These are phyloP conservation scores for Zalophus californianus DNA, from an alignment of 2,797 vertebrate genomes.

Conservation along the genomic window DNA sequence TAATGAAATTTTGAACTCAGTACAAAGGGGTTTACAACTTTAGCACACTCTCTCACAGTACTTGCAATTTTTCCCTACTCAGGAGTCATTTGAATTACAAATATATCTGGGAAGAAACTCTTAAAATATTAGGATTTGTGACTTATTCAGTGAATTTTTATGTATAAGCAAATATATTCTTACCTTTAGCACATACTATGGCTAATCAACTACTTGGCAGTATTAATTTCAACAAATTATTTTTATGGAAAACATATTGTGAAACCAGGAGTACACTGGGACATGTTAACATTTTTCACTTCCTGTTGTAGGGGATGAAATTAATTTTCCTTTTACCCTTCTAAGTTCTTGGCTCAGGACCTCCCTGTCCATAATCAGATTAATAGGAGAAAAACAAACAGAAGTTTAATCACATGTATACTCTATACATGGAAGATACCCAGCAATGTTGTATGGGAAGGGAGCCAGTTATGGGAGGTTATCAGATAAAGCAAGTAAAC, in stretches of 20 bases:
- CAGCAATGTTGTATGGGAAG: background rate
- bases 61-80: background rate
- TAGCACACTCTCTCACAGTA: background rate
- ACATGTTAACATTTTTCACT: background rate
- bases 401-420: background rate
- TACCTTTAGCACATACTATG: background rate
- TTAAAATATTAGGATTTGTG: background rate
- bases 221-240: background rate
- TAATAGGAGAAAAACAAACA: background rate
- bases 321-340: background rate
- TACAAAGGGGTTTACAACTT: background rate
- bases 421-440: background rate
- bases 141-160: background rate
- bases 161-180: background rate
- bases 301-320: background rate
- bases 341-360: background rate
- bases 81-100: background rate
- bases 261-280: background rate
- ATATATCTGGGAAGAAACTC: background rate
- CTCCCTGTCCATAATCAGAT: fast-evolving
- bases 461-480: background rate
- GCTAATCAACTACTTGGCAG: background rate
- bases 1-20: background rate
- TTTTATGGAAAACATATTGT: background rate
- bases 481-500: background rate